Evolutionary conservation across 1,140 invertebrate species (phyloP).

Genomic region (Drosophila trapezifrons): DNA sequence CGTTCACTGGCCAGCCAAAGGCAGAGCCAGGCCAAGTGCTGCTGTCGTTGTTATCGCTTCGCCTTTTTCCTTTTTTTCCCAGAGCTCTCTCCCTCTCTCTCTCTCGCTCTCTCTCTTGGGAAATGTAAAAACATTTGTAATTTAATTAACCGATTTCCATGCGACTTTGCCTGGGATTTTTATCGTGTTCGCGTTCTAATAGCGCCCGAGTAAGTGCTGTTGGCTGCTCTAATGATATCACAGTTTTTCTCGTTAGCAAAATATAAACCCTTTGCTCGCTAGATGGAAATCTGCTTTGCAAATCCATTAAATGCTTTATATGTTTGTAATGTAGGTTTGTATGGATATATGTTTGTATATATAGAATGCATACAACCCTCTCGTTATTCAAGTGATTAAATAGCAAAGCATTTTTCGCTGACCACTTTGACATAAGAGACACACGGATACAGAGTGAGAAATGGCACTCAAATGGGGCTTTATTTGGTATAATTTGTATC

Average conservation of each 20-base stretch:
- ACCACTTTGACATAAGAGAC: slow-evolving; percentile 26
- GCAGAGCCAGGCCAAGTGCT: slow-evolving; percentile 15
- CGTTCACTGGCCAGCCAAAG: slow-evolving; percentile 3
- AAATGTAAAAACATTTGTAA: slow-evolving; percentile 37
- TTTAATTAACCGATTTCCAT: slow-evolving; percentile 36
- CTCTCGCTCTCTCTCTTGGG: slow-evolving; percentile 1
- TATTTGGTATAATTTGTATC: neutral
- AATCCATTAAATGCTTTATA: slow-evolving; percentile 33
- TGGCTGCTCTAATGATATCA: slow-evolving; percentile 24
- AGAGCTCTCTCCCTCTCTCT: neutral
- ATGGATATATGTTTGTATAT: neutral
- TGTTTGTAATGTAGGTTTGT: neutral
- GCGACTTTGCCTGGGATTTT: slow-evolving; percentile 23
- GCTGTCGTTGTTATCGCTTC: slow-evolving; percentile 36
- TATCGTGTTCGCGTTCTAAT: slow-evolving; percentile 17
- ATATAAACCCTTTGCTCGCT: slow-evolving; percentile 7
- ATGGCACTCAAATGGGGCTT: neutral
- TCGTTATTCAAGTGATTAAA: slow-evolving; percentile 40
- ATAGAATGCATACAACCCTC: neutral
- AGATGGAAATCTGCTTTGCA: slow-evolving; percentile 43
- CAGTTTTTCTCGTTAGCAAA: slow-evolving; percentile 20
- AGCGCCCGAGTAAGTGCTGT: slow-evolving; percentile 2
- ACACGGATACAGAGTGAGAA: slow-evolving; percentile 6
- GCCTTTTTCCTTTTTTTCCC: slow-evolving; percentile 5
- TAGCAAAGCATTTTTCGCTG: slow-evolving; percentile 22